These are phyloP conservation scores for Rhinichthys klamathensis DNA, from an alignment of 2,113 vertebrate genomes.

Conservation along the genomic window DNA sequence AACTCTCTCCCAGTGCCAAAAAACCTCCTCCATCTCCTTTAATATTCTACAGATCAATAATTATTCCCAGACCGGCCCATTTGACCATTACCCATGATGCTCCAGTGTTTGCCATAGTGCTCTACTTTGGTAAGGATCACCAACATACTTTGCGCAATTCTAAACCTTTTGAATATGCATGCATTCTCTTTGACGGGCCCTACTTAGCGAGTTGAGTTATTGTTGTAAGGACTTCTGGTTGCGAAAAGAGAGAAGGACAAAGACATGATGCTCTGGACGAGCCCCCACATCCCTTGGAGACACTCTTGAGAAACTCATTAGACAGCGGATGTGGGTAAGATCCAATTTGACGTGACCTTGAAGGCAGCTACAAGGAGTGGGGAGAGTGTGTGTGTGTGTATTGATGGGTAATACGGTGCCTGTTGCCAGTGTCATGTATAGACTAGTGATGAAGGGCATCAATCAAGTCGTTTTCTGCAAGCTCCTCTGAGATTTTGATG, in stretches of 20 bases:
- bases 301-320: slow-evolving; percentile 68
- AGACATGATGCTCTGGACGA: slow-evolving; percentile 33
- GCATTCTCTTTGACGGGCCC: neutral
- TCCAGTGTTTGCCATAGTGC: neutral
- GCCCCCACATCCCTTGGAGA: slow-evolving; percentile 20
- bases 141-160: neutral
- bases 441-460: neutral
- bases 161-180: slow-evolving; percentile 9
- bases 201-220: slow-evolving; percentile 16
- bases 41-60: slow-evolving; percentile 55
- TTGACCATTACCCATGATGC: slow-evolving; percentile 31
- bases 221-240: slow-evolving; percentile 12
- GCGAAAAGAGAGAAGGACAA: slow-evolving; percentile 25
- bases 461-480: slow-evolving; percentile 7
- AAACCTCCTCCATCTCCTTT: slow-evolving; percentile 40
- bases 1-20: slow-evolving; percentile 41
- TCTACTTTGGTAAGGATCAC: neutral
- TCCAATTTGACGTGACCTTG: slow-evolving; percentile 88
- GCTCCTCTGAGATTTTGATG: slow-evolving; percentile 8
- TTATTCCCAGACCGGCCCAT: slow-evolving; percentile 44
- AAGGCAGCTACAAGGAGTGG: slow-evolving; percentile 67
- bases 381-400: slow-evolving; percentile 41
- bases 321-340: slow-evolving; percentile 80
- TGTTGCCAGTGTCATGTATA: slow-evolving; percentile 9
- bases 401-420: slow-evolving; percentile 7